These are phyloP conservation scores for Pandemis corylana DNA, from an alignment of 2,888 invertebrate species.

Conservation along the genomic window DNA sequence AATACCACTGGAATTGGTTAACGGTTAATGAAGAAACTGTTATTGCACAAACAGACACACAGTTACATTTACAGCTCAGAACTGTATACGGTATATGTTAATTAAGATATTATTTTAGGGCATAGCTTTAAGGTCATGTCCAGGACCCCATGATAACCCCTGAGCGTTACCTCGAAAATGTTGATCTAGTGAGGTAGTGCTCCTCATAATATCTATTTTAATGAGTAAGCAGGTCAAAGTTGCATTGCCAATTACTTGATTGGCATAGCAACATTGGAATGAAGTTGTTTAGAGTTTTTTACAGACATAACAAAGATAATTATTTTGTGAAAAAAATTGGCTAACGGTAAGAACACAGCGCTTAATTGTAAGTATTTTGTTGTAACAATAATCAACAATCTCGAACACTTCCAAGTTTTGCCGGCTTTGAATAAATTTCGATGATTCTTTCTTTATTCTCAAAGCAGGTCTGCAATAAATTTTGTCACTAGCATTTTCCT, in stretches of 20 bases:
- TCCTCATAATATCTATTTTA: constrained; percentile 6
- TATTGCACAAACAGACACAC: background rate
- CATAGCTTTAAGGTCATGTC: constrained; percentile 21
- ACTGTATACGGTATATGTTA: background rate
- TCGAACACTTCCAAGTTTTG: no score
- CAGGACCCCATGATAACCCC: constrained; percentile 19
- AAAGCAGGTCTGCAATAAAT: no score
- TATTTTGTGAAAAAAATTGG: no score
- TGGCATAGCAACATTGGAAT: background rate
- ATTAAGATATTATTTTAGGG: constrained; percentile 16
- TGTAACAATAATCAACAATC: no score
- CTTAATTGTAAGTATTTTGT: no score
- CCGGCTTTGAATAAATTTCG: no score
- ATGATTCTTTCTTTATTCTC: no score
- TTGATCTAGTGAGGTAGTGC: constrained; percentile 7
- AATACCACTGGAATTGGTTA: no score
- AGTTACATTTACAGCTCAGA: background rate
- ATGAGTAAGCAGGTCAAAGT: constrained; percentile 23
- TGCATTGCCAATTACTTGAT: constrained; percentile 19
- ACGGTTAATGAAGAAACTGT: no score
- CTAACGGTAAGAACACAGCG: no score
- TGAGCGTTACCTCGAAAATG: constrained; percentile 28
- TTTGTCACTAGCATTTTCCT: no score
- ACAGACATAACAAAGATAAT: no score
- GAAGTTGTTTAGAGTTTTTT: background rate